These are phyloP conservation scores for Liasis olivaceus DNA, from an alignment of 2,797 vertebrate species.

Conservation along the genomic window DNA sequence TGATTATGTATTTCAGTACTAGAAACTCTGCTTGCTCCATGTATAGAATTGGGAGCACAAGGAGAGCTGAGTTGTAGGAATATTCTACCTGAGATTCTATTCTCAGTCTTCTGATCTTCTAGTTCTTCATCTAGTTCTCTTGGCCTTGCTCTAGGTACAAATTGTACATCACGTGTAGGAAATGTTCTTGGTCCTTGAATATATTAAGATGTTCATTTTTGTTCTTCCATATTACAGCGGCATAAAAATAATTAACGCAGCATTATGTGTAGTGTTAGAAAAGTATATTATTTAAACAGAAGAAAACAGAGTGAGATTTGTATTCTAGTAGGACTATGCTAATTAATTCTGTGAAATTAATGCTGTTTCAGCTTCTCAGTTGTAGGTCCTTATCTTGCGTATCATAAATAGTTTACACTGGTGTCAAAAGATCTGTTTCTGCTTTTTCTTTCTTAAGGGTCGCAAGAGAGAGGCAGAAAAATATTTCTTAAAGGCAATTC, in stretches of 20 bases:
- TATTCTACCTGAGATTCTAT: background rate
- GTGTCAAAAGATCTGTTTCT: background rate
- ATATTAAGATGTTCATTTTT: background rate
- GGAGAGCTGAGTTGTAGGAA: background rate
- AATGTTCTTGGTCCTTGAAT: background rate
- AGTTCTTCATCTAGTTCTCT: background rate
- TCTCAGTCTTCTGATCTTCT: background rate
- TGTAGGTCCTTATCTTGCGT: background rate
- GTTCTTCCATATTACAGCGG: background rate
- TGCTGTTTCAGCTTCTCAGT: background rate
- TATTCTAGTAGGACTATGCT: background rate
- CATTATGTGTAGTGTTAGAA: background rate
- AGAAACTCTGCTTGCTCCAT: background rate
- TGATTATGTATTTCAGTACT: background rate
- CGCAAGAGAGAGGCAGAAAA: slow-evolving; percentile 94
- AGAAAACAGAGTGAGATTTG: background rate
- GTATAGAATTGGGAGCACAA: background rate
- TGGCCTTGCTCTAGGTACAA: background rate
- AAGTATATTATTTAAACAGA: background rate
- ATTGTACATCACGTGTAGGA: background rate
- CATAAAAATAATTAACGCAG: background rate
- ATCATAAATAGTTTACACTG: background rate
- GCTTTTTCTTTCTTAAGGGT: slow-evolving; percentile 80
- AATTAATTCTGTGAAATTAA: background rate
- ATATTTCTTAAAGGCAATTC: slow-evolving; percentile 96